phyloP scores from a whole-genome alignment of 2,888 invertebrate genomes.

The Orthosia gracilis region DNA sequence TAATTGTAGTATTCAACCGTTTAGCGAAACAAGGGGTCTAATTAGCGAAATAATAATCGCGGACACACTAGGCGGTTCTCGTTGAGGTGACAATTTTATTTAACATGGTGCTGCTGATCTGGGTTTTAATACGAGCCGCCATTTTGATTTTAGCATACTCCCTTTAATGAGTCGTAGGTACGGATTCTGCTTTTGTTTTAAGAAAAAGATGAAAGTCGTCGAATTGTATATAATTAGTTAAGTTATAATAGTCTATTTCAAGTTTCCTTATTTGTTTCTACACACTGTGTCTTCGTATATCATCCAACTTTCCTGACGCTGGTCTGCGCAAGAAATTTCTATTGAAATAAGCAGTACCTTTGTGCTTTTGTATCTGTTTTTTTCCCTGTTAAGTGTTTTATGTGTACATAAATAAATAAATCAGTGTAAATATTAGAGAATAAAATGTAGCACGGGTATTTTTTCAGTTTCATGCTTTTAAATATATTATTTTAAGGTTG shows the following conservation, averaged over 20 bases:
- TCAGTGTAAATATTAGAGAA: neutral
- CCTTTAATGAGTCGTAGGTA: constrained; percentile 6
- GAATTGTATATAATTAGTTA: too few species aligned
- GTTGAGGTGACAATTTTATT: constrained; percentile 55
- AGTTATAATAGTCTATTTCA: too few species aligned
- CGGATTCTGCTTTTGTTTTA: neutral
- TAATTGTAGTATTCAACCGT: constrained; percentile 69
- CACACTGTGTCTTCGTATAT: too few species aligned
- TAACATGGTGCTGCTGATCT: constrained; percentile 49
- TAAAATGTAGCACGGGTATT: neutral
- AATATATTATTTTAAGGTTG: neutral
- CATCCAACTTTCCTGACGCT: too few species aligned
- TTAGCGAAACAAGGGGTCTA: constrained; percentile 74
- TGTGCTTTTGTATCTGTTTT: too few species aligned
- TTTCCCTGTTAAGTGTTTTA: too few species aligned
- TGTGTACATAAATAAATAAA: too few species aligned
- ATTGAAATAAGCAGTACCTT: too few species aligned
- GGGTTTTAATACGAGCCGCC: constrained; percentile 25
- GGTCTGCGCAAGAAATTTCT: too few species aligned
- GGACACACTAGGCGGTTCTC: constrained; percentile 47
- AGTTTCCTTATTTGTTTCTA: too few species aligned
- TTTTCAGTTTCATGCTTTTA: neutral
- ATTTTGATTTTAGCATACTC: constrained; percentile 40
- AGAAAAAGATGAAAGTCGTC: neutral
- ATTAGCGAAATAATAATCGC: constrained; percentile 82